Percentiles rank a stretch among this genome's conserved stretches.
phyloP scores from a whole-genome alignment of 2,113 vertebrate species.

The Zosterops pallidus region DNA sequence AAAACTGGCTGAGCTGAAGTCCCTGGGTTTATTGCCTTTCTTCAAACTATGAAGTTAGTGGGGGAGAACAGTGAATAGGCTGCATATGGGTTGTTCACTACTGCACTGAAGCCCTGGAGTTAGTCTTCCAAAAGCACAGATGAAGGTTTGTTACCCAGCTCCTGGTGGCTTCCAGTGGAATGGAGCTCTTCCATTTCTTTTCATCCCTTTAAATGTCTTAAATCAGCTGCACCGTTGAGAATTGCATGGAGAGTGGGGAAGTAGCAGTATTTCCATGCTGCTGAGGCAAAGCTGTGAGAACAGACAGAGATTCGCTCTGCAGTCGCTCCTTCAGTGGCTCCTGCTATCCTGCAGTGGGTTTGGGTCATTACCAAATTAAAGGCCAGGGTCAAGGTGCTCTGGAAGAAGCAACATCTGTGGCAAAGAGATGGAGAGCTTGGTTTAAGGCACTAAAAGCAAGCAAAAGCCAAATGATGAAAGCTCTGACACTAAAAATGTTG shows the following conservation, averaged over 20 bases:
- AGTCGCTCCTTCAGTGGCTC: fast-evolving
- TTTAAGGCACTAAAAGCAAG: background rate
- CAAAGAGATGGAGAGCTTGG: background rate
- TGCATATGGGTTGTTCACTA: background rate
- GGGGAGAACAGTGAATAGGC: background rate
- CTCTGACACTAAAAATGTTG: background rate
- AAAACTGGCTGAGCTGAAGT: background rate
- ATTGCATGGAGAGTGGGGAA: background rate
- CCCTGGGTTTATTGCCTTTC: background rate
- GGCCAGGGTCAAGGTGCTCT: background rate
- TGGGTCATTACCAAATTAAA: background rate
- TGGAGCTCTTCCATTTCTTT: background rate
- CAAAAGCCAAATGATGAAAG: background rate
- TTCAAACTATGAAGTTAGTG: slow-evolving; percentile 18
- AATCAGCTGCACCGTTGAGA: background rate
- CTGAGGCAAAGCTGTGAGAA: background rate
- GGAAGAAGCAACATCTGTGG: background rate
- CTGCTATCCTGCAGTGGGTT: background rate
- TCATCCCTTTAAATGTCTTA: slow-evolving; percentile 20
- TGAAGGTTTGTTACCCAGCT: background rate
- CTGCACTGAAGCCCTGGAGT: background rate
- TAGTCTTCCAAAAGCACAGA: slow-evolving; percentile 8
- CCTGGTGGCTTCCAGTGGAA: slow-evolving; percentile 11
- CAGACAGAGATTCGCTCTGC: background rate
- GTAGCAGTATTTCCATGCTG: background rate